Conservation (phyloP, 2,888 invertebrate species). For the Rhagonycha lutea region DNA sequence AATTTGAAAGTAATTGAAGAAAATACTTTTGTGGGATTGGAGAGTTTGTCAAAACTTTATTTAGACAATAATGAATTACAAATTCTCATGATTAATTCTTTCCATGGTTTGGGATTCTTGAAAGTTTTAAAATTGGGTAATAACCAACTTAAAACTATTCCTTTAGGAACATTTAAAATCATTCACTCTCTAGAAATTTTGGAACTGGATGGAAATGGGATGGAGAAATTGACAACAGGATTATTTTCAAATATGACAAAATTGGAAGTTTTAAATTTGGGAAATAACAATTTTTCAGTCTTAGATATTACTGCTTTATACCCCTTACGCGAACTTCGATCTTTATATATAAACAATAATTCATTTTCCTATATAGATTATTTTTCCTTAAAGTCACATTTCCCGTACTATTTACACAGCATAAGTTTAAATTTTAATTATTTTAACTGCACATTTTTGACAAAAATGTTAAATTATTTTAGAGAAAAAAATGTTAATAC, state of each 20-base stretch:
- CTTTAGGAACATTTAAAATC: background rate
- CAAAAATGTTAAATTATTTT: background rate
- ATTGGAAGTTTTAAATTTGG: background rate
- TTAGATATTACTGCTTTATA: background rate
- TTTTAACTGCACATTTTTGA: background rate
- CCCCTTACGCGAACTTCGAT: background rate
- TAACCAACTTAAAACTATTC: background rate
- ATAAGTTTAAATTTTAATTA: background rate
- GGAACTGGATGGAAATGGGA: background rate
- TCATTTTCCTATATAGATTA: background rate
- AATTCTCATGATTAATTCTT: background rate
- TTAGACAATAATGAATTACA: background rate
- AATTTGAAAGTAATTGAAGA: background rate
- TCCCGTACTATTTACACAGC: rapidly evolving
- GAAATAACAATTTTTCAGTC: background rate
- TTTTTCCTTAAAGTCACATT: background rate
- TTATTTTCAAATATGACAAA: background rate
- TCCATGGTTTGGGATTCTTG: background rate
- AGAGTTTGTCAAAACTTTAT: background rate
- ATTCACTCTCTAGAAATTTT: background rate
- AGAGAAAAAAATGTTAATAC: background rate
- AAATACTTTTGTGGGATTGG: background rate
- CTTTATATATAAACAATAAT: background rate
- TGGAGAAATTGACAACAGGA: background rate
- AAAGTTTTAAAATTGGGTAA: background rate